phyloP scores from a whole-genome alignment of 2,113 vertebrate species.

The Cheilinus undulatus region DNA sequence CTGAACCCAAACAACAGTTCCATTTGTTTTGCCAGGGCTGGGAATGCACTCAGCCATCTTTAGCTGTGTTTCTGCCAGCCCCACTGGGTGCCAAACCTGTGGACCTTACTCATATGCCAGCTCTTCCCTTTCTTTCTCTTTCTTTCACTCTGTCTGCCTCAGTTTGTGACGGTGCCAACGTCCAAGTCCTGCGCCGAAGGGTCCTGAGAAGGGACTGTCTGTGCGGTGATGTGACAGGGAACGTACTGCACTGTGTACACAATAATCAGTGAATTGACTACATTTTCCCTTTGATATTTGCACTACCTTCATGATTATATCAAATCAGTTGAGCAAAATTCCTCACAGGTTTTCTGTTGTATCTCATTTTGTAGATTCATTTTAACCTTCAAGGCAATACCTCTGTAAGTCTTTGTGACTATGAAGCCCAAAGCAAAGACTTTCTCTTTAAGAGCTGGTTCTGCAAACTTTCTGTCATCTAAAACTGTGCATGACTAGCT shows the following conservation, averaged over 20 bases:
- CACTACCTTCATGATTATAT: not conserved
- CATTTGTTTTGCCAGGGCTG: conserved; percentile 77
- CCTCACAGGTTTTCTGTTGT: no score
- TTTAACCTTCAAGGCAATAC: no score
- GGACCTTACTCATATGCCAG: conserved; percentile 63
- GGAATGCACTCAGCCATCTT: conserved; percentile 74
- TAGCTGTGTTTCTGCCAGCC: conserved; percentile 66
- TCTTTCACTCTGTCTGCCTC: conserved; percentile 54
- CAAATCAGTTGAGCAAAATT: no score
- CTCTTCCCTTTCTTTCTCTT: conserved; percentile 49
- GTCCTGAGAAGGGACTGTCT: conserved; percentile 47
- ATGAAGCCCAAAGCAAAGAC: no score
- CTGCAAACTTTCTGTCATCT: no score
- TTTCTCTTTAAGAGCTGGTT: no score
- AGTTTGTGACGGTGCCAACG: conserved; percentile 43
- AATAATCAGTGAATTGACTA: not conserved
- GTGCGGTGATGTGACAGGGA: conserved; percentile 22
- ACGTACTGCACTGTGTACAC: not conserved
- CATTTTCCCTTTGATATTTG: no score
- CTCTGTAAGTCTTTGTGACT: no score
- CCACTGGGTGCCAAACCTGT: conserved; percentile 71
- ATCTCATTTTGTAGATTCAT: no score
- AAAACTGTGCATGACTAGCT: no score
- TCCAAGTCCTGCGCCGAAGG: conserved; percentile 52
- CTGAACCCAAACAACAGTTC: conserved; percentile 80